Conservation (phyloP, 2,113 vertebrate genomes). For the Salvelinus sp. region DNA sequence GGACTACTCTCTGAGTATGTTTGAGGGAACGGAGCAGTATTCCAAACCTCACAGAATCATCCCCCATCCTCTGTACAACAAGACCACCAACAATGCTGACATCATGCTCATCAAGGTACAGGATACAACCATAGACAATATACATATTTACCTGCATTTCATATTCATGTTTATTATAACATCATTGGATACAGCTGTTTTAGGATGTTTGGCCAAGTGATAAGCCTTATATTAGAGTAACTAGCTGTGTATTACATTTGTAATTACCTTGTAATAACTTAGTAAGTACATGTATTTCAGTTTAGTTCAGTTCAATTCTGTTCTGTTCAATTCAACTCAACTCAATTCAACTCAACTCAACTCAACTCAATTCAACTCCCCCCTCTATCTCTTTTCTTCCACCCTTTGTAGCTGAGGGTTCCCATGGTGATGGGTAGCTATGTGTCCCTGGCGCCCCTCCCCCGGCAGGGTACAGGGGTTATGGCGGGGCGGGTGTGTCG, state of each 20-base stretch:
- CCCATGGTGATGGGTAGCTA: conserved; percentile 70
- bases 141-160: no score
- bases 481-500: conserved; percentile 69
- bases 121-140: no score
- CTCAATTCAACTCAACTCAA: no score
- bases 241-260: no score
- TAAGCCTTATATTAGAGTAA: no score
- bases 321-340: no score
- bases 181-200: no score
- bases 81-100: conserved; percentile 69
- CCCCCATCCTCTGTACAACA: conserved; percentile 74
- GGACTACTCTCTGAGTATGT: conserved; percentile 72
- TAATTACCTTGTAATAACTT: no score
- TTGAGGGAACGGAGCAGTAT: conserved; percentile 80
- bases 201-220: no score
- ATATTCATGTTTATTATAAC: no score
- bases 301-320: no score
- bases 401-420: conserved; percentile 65
- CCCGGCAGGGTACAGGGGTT: conserved; percentile 55
- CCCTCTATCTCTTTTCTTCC: neutral
- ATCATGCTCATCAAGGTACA: conserved; percentile 83
- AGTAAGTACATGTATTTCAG: no score
- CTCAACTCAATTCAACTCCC: conserved; percentile 39
- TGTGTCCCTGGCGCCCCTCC: conserved; percentile 72
- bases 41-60: conserved; percentile 62